phyloP scores from a whole-genome alignment of 2,113 vertebrate genomes.

The Oreochromis niloticus region DNA sequence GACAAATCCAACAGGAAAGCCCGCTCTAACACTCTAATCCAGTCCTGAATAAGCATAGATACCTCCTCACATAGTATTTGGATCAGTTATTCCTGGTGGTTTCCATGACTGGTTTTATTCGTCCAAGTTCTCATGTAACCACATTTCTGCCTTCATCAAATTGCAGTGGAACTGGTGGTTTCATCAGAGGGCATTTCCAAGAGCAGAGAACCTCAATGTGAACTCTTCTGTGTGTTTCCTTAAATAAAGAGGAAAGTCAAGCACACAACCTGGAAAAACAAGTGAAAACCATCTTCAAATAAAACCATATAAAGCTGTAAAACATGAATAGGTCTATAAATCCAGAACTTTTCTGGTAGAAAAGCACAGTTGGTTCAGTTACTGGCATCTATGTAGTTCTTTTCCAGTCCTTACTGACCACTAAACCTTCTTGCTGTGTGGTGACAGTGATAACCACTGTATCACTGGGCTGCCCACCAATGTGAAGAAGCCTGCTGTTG shows the following conservation, averaged over 20 bases:
- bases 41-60: background rate
- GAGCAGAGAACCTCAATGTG: background rate
- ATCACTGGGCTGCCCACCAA: too few species aligned
- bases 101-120: background rate
- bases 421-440: background rate
- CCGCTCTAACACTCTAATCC: background rate
- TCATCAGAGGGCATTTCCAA: background rate
- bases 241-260: background rate
- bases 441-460: background rate
- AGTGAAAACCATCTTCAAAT: background rate
- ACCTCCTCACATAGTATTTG: background rate
- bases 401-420: background rate
- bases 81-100: background rate
- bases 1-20: rapidly evolving
- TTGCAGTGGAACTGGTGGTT: background rate
- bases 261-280: background rate
- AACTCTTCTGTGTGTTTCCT: background rate
- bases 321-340: background rate
- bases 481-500: background rate
- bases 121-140: background rate
- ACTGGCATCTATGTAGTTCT: background rate
- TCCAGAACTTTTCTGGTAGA: background rate
- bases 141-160: background rate
- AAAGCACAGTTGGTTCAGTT: background rate
- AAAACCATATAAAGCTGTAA: background rate